Conservation (phyloP, 2,888 invertebrate genomes). For the Diarsia rubi region DNA sequence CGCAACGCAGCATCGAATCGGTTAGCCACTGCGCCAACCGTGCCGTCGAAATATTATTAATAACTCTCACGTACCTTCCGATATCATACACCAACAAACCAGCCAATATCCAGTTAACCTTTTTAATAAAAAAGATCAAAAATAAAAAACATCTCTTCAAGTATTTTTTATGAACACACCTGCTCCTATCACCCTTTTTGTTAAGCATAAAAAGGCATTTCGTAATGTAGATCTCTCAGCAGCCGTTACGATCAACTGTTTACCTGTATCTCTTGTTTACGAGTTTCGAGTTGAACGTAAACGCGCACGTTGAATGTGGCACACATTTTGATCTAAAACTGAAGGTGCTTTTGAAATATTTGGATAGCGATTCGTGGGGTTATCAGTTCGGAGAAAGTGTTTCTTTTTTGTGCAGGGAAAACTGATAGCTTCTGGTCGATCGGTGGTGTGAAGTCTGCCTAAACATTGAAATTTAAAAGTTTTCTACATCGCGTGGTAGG, state of each 20-base stretch:
- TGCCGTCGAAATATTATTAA: background rate
- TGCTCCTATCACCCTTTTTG: conserved; percentile 48
- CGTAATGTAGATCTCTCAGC: conserved; percentile 65
- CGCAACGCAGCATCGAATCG: no score
- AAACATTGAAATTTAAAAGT: no score
- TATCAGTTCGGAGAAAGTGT: conserved; percentile 9
- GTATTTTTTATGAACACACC: conserved; percentile 47
- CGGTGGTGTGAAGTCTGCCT: background rate
- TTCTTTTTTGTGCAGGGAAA: background rate
- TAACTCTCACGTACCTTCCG: background rate
- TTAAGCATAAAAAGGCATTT: conserved; percentile 63
- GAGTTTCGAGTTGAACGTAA: conserved; percentile 64
- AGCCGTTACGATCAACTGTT: conserved; percentile 63
- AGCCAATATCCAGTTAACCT: conserved; percentile 23
- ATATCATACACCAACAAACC: background rate
- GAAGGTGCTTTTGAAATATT: conserved; percentile 54
- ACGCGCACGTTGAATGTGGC: conserved; percentile 58
- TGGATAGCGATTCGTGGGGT: conserved; percentile 27
- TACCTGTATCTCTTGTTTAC: conserved; percentile 69
- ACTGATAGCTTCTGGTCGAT: background rate
- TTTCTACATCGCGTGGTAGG: no score
- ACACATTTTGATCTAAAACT: conserved; percentile 73
- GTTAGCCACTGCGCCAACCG: no score
- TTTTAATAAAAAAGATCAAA: conserved; percentile 47
- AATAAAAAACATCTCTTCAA: conserved; percentile 36